Evolutionary conservation across 2,113 vertebrate species (phyloP).

Genomic region (Ophiodon elongatus): DNA sequence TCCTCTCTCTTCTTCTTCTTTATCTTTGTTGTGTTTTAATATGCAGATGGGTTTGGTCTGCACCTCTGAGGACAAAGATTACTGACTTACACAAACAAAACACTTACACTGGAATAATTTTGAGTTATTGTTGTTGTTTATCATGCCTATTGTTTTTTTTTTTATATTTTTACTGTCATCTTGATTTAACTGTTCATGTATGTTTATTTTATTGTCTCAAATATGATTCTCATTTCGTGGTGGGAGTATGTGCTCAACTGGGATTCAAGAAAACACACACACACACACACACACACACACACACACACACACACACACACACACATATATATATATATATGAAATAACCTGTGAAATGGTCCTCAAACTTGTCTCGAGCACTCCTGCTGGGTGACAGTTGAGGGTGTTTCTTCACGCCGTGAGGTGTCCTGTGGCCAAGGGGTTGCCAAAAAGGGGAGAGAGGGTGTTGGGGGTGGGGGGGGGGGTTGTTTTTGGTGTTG

Average conservation of each 20-base stretch:
- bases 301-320: conserved; percentile 1
- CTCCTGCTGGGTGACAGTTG: conserved; percentile 44
- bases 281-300: conserved; percentile 1
- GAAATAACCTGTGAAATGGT: conserved; percentile 70
- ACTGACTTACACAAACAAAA: conserved; percentile 78
- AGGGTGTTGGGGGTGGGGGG: conserved; percentile 1
- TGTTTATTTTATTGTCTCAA: conserved; percentile 65
- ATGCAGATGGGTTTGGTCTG: conserved; percentile 67
- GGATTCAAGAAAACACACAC: conserved; percentile 41
- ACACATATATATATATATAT: neutral
- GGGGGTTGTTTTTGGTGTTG: conserved; percentile 12
- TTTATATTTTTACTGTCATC: conserved; percentile 71
- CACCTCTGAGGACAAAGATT: conserved; percentile 72
- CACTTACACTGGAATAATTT: conserved; percentile 88
- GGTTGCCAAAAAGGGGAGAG: conserved; percentile 71
- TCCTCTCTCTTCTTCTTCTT: conserved; percentile 11
- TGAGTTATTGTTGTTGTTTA: conserved; percentile 74
- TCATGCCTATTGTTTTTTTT: conserved; percentile 55
- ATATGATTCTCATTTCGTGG: conserved; percentile 59
- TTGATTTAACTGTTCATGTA: conserved; percentile 69
- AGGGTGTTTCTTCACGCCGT: conserved; percentile 32
- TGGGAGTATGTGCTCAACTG: conserved; percentile 46
- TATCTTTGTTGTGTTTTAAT: conserved; percentile 34
- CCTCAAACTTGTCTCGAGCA: conserved; percentile 54
- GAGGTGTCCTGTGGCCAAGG: conserved; percentile 40